Evolutionary conservation across 2,888 invertebrate species (phyloP).

Genomic region (Noctuana brunneofusca): DNA sequence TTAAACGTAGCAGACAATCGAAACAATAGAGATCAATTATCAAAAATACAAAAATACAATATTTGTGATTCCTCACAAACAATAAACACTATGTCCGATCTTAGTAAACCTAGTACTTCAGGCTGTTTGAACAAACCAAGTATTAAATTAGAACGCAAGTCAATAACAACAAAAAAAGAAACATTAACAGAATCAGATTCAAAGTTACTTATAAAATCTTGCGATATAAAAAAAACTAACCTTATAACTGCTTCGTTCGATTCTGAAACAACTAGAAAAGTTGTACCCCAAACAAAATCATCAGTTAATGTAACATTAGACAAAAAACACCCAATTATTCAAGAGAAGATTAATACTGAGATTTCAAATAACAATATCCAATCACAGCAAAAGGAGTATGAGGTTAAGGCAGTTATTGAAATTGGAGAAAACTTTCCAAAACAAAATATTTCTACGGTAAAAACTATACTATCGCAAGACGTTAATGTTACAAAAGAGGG

Average conservation of each 20-base stretch:
- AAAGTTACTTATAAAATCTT: conserved; percentile 2
- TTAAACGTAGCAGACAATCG: conserved; percentile 2
- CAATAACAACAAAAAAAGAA: not conserved
- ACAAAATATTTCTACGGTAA: conserved; percentile 8
- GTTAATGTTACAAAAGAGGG: not conserved
- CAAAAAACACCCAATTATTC: conserved; percentile 4
- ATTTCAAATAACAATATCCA: not conserved
- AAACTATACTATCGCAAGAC: not conserved
- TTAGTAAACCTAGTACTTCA: conserved; percentile 9
- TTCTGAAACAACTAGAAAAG: conserved; percentile 1
- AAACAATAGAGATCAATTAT: conserved; percentile 1
- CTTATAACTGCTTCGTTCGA: not conserved
- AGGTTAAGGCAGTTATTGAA: not conserved
- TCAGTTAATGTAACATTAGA: conserved; percentile 1
- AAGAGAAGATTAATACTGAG: not conserved
- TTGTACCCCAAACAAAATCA: not conserved
- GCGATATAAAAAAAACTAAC: not conserved
- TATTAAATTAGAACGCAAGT: not conserved
- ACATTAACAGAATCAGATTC: conserved; percentile 4
- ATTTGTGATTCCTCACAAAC: not conserved
- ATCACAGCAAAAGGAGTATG: not conserved
- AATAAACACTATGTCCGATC: not conserved
- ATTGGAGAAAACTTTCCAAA: not conserved
- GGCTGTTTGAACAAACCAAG: conserved; percentile 6
- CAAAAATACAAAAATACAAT: not conserved